These are phyloP conservation scores for Sminthurides aquaticus DNA, from an alignment of 2,888 invertebrate genomes.

Conservation along the genomic window DNA sequence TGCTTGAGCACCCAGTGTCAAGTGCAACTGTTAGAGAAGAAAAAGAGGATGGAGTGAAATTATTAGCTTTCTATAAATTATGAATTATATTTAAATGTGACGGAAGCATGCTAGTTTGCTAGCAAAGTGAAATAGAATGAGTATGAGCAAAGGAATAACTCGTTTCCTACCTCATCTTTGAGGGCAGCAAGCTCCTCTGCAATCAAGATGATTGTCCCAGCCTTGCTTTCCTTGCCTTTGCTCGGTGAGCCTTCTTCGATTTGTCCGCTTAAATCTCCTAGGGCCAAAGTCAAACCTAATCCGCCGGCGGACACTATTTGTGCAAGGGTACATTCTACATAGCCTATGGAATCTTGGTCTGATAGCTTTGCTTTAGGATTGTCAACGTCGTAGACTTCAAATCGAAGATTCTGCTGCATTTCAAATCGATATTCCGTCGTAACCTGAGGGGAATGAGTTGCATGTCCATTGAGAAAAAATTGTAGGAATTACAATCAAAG, in stretches of 20 bases:
- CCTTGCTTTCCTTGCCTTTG: conserved; percentile 17
- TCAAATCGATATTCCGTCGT: conserved; percentile 52
- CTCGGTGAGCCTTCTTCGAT: conserved; percentile 13
- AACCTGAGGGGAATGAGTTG: no score
- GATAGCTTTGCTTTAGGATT: conserved; percentile 44
- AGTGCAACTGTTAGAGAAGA: conserved; percentile 24
- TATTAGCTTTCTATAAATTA: no score
- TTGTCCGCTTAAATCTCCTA: conserved; percentile 31
- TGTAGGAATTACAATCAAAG: no score
- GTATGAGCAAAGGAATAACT: background rate
- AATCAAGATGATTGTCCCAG: conserved; percentile 39
- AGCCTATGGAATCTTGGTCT: conserved; percentile 52
- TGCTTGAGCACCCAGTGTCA: conserved; percentile 36
- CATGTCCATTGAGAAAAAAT: conserved; percentile 3
- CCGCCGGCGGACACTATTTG: conserved; percentile 39
- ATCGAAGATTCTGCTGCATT: conserved; percentile 50
- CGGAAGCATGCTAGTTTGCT: no score
- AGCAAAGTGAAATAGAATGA: no score
- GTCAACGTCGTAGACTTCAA: conserved; percentile 51
- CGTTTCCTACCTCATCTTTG: conserved; percentile 39
- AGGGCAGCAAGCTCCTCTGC: conserved; percentile 41
- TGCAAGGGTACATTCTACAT: conserved; percentile 46
- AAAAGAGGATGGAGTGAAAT: no score
- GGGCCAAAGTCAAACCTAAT: conserved; percentile 23
- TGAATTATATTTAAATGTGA: no score